Conservation (phyloP, 2,797 vertebrate species). For the Zalophus californianus region DNA sequence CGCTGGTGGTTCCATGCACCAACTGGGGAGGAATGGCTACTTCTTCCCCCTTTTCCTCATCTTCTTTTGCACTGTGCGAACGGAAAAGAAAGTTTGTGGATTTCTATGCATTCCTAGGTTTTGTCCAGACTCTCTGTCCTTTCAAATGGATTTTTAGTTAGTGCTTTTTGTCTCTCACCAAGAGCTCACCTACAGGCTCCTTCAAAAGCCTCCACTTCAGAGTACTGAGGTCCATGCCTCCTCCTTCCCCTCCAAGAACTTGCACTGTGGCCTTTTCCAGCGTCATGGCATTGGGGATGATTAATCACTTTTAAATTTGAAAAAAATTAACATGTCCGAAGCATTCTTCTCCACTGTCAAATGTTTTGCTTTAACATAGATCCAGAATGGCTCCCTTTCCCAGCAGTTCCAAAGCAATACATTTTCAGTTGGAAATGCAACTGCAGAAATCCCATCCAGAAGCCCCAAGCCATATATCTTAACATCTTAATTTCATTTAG, state of each 20-base stretch:
- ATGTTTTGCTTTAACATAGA: constrained; percentile 62
- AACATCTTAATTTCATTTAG: constrained; percentile 85
- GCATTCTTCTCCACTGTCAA: constrained; percentile 65
- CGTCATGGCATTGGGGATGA: constrained; percentile 62
- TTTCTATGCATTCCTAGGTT: constrained; percentile 37
- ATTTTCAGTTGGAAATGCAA: constrained; percentile 75
- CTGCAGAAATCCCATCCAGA: constrained; percentile 75
- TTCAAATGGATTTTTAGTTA: neutral
- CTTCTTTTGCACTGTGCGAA: neutral
- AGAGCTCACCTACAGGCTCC: neutral
- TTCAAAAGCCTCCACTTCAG: constrained; percentile 37
- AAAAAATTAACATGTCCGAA: constrained; percentile 78
- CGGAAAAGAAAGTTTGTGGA: neutral
- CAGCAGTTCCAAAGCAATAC: constrained; percentile 67
- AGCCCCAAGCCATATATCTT: constrained; percentile 80
- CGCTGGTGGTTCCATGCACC: neutral
- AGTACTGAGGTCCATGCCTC: neutral
- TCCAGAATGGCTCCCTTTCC: constrained; percentile 68
- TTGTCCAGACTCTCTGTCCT: neutral
- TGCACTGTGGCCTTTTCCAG: constrained; percentile 46
- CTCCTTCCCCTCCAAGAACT: neutral
- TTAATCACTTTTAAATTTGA: constrained; percentile 80
- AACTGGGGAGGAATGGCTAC: neutral
- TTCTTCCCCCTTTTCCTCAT: neutral
- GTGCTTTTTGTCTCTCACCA: constrained; percentile 26